Evolutionary conservation across 64 coral and sea anemone species (phyloP).

Genomic region (Anthopleura sola): DNA sequence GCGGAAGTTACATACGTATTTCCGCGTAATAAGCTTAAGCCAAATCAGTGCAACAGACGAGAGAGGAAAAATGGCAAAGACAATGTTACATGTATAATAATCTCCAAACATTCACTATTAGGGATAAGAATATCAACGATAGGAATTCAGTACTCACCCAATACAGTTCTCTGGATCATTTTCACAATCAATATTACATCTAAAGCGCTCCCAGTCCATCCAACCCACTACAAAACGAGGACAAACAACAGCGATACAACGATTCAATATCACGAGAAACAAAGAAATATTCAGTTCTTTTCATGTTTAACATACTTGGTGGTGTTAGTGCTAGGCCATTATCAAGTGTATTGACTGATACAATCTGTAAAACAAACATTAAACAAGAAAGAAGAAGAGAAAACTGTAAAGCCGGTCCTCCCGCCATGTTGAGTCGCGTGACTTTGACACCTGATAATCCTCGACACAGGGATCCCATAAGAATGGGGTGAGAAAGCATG

Average conservation of each 20-base stretch:
- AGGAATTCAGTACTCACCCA: constrained; percentile 34
- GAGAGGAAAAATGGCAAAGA: background rate
- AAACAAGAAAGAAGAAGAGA: background rate
- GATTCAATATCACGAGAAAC: background rate
- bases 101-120: too few species aligned
- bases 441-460: too few species aligned
- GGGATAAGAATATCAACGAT: background rate
- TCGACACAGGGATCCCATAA: background rate
- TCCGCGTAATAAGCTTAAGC: too few species aligned
- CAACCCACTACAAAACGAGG: constrained; percentile 64
- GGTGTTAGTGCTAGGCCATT: constrained; percentile 70
- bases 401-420: background rate
- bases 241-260: background rate
- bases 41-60: too few species aligned
- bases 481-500: too few species aligned
- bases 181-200: constrained; percentile 80
- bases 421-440: background rate
- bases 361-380: background rate
- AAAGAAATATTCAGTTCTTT: background rate
- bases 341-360: constrained; percentile 25
- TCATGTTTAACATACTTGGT: constrained; percentile 41
- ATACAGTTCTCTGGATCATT: constrained; percentile 85
- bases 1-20: too few species aligned
- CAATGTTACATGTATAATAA: too few species aligned
- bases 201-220: constrained; percentile 91